Evolutionary conservation across 1,140 invertebrate species (phyloP), one percentile per base, ranked within the genome.

Genomic region (Papilio polyxenes): DNA sequence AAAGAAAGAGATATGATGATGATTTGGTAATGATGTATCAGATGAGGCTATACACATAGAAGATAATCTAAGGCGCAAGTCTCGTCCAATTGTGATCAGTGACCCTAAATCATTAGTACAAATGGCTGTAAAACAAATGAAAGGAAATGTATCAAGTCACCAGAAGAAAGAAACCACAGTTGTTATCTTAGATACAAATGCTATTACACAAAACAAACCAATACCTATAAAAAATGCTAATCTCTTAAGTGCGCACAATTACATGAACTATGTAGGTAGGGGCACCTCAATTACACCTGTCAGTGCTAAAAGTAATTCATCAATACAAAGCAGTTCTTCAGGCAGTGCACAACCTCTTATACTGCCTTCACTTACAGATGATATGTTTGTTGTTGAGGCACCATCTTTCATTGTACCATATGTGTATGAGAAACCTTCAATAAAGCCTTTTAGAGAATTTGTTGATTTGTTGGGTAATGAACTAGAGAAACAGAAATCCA

Each of bases 381-480:
- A 98, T 87, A 98, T 98, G 97, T 98, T 97, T 93, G 97, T 98
- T 1, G 97, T 98, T 10, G 98, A 98, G 93, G 98, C 98, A 37
- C 98, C 98, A 5, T 98, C 97, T 15, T 98, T 98, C 89, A 98
- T 98, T 89, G 97, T 98, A 85, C 98, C 98, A 62, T 98, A 98
- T 92, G 97, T 98, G n/a, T 98, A 98, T 91, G 97, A 98, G 93
- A 98, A 98, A 92, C 97, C 97, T 6, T 97, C 97, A 0, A 92
- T 97, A 9, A 97, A 97, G 88, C 96, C 96, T 69, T 95, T 98
- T 74, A 97, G 97, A 90, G 96, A 97, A 84, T 97, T 97, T 90
- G 95, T 98, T 69, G 95, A 96, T 53, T 95, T 96, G 86, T 93
- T 97, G 77, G 96, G 96, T 65, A 95, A 96, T 82, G 95, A 96